phyloP scores from a whole-genome alignment of 2,888 invertebrate species.

The Cecidostiba fungosa region DNA sequence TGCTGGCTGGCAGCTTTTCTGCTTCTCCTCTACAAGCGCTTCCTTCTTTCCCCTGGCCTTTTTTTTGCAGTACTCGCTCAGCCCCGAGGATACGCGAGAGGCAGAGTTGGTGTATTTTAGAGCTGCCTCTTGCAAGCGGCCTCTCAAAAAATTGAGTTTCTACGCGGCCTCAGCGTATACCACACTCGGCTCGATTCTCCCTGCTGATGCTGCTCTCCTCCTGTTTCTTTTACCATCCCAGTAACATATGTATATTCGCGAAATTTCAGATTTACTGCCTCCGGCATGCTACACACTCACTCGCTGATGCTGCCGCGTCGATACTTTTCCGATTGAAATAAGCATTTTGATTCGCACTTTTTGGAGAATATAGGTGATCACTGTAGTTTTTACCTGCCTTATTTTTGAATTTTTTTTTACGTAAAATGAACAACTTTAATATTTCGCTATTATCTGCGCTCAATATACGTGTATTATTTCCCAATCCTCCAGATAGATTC shows the following conservation, averaged over 20 bases:
- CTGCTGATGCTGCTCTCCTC: constrained; percentile 14
- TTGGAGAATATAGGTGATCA: not conserved
- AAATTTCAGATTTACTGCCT: constrained; percentile 42
- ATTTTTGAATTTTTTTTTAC: not conserved
- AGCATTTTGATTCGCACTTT: not conserved
- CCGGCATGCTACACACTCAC: not conserved
- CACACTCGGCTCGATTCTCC: not conserved
- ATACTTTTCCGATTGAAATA: not conserved
- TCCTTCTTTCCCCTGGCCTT: not conserved
- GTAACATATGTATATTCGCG: constrained; percentile 10
- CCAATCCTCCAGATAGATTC: not conserved
- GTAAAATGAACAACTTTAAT: too few species aligned
- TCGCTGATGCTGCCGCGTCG: not conserved
- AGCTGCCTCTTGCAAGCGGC: constrained; percentile 42
- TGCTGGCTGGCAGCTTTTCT: not conserved
- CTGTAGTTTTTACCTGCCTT: not conserved
- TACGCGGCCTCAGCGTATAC: not conserved
- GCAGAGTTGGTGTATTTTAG: constrained; percentile 17
- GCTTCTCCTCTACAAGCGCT: not conserved
- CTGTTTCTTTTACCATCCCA: constrained; percentile 5
- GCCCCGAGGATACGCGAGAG: not conserved
- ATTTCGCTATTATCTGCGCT: not conserved
- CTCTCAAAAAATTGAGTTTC: constrained; percentile 70
- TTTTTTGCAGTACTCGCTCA: not conserved
- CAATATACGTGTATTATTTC: not conserved